Evolutionary conservation across 1,140 invertebrate genomes (phyloP), one percentile per base, ranked within the genome.

Genomic region (Pseudomyrmex pallidus): DNA sequence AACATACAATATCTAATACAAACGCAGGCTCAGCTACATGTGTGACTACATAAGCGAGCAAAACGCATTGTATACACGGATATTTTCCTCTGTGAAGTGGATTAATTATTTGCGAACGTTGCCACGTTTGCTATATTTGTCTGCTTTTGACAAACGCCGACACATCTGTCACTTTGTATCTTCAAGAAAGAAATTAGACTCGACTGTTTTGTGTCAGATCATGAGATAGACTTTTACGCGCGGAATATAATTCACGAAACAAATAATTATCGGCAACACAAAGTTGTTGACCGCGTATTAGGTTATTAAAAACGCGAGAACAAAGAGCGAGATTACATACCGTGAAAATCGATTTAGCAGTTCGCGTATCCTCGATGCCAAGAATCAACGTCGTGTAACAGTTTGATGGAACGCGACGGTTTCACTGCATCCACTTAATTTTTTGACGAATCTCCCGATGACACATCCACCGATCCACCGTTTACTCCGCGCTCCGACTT

Each of bases 401-500:
- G 54, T 61, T 15, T 5, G 56, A 35, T 25, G 66, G 72, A 48
- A 35, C 66, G 56, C 20, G 50, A 52, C 10, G 74, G 52, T 17
- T 84, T 82, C 85, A 87, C 83, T 80, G 74, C 85, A 87, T 74
- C 25, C 54, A 68, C 76, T 70, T 57, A 22, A 4, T 74, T 66
- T 82, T 86, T 66, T 62, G 77, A 82, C 63, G 10, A 82, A 66
- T 85, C 59, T 82, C 83, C 68, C 61, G 9, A 7, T 52, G 46
- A 64, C 50, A 56, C 20, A 73, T 62, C 66, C 54, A 67, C 84
- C 78, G 68, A 73, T 62, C 66, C 54, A 67, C 84, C 78, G 68
- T 85, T 89, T 74, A 25, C 13, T 64, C 25, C 85, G 73, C 77
- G 74, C 74, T 74, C 78, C 78, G 72, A 78, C 64, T 91, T 92